Evolutionary conservation across 1,140 invertebrate genomes (phyloP).

Genomic region (Cecropterus lyciades): DNA sequence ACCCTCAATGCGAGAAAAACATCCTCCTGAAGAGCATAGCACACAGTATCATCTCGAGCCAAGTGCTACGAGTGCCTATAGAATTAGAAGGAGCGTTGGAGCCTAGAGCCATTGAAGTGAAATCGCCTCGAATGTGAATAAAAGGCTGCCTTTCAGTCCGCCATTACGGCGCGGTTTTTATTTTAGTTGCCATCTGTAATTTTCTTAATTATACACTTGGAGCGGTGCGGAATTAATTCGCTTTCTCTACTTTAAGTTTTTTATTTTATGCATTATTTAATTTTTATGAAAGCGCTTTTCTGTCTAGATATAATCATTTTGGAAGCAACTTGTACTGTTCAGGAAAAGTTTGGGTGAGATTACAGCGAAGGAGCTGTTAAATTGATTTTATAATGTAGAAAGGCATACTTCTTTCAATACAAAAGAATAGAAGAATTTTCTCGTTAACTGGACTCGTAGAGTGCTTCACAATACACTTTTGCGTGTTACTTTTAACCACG

Average conservation of each 20-base stretch:
- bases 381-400: too few relatives aligned
- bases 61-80: slow-evolving; percentile 13
- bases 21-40: background rate
- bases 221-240: slow-evolving; percentile 38
- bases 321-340: too few relatives aligned
- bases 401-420: too few relatives aligned
- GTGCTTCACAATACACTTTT: too few relatives aligned
- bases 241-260: slow-evolving; percentile 33
- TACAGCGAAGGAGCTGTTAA: too few relatives aligned
- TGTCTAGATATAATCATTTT: too few relatives aligned
- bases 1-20: slow-evolving; percentile 13
- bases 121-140: slow-evolving; percentile 39
- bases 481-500: too few relatives aligned
- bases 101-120: slow-evolving; percentile 31
- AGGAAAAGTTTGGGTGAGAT: too few relatives aligned
- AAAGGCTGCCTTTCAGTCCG: slow-evolving; percentile 43
- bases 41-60: slow-evolving; percentile 11
- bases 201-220: slow-evolving; percentile 59
- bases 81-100: slow-evolving; percentile 19
- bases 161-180: slow-evolving; percentile 44
- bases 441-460: too few relatives aligned
- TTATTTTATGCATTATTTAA: slow-evolving; percentile 8
- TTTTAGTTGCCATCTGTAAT: slow-evolving; percentile 55
- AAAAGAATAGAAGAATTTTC: too few relatives aligned
- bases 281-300: slow-evolving; percentile 9